Conservation (phyloP, 2,797 vertebrate genomes). For the Pseudochirops corinnae region DNA sequence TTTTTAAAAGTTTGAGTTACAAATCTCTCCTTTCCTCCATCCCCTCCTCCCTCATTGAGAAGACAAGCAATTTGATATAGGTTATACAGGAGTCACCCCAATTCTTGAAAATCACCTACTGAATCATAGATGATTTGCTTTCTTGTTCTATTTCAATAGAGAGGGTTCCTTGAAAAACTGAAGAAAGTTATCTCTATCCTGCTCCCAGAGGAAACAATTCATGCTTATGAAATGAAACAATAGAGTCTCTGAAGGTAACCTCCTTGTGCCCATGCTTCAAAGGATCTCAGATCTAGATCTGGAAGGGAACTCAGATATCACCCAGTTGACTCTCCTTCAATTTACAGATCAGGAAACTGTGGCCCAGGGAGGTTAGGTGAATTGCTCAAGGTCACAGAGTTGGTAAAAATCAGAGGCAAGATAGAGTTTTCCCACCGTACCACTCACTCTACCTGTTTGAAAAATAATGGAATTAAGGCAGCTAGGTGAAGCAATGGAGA, state of each 20-base stretch:
- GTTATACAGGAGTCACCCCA: neutral
- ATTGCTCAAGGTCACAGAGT: neutral
- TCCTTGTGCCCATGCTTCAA: slow-evolving; percentile 18
- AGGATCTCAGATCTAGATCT: slow-evolving; percentile 30
- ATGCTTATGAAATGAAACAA: neutral
- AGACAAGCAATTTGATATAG: neutral
- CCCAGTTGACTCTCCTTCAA: neutral
- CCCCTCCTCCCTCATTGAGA: neutral
- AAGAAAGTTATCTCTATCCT: neutral
- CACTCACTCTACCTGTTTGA: neutral
- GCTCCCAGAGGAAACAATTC: neutral
- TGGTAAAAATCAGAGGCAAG: neutral
- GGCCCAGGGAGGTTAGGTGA: neutral
- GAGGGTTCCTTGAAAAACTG: neutral
- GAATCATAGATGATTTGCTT: neutral
- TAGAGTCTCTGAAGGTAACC: neutral
- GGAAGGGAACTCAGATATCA: neutral
- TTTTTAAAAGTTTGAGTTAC: neutral
- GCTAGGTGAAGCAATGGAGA: neutral
- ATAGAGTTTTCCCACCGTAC: neutral
- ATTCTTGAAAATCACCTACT: neutral
- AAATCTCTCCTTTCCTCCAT: neutral
- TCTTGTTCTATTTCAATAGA: neutral
- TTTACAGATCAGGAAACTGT: neutral
- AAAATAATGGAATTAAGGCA: neutral